Evolutionary conservation across 2,797 vertebrate genomes (phyloP), one percentile per base, ranked within the genome.

Genomic region (Neopelma chrysocephalum): DNA sequence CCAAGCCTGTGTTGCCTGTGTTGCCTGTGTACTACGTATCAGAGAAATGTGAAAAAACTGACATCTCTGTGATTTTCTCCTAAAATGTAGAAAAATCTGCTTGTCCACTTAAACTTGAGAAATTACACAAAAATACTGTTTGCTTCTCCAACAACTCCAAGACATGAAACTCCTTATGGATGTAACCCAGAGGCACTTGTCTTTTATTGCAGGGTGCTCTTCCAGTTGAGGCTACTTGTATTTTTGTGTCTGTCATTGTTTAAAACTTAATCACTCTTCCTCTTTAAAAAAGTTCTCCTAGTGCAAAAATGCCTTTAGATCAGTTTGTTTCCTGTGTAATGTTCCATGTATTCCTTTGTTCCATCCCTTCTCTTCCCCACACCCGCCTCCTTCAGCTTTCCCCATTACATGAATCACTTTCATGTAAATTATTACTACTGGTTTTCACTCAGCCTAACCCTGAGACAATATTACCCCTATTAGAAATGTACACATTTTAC

Each of bases 311-410:
- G 68, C 82, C 80, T 82, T 96, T 89, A 96, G 89, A 96, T 89
- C 27, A 25, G 23, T 83, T 96, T 92, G 76, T 96, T 93, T 97
- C 94, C 92, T 90, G 88, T 21, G 38, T 96, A 95, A 89, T 96
- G 86, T 95, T 98, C 98, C 95, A 94, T 93, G 69, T 57, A 79
- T 95, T 87, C 79, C 69, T 93, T 96, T 97, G 95, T 96, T 97
- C 88, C 78, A 32, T 68, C 54, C 61, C 68, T 83, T 95, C 68
- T 81, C 56, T 81, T 90, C 81, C 36, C 57, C 64, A 60, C 40
- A 89, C 25, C 78, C 82, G 87, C 27, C 7, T 25, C 87, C 68
- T 95, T 84, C 66, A 77, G 45, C 51, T 94, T 97, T 95, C 84
- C 73, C 29, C 32, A 66, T 83, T 92, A 66, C 56, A 38, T 57